Base-by-base conservation (phyloP, 2,113 vertebrate genomes). In the Scalopus aquaticus region DNA sequence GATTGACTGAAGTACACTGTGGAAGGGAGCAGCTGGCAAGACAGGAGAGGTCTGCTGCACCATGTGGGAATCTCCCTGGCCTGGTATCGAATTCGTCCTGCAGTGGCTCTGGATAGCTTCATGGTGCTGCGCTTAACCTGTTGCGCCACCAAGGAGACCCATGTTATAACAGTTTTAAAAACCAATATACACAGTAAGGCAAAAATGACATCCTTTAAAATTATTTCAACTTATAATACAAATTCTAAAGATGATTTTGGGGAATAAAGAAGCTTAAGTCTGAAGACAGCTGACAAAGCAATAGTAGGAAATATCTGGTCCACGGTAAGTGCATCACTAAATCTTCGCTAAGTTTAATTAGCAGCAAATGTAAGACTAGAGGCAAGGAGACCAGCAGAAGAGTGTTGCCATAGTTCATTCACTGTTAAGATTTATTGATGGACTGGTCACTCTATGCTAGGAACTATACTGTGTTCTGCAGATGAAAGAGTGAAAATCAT, bases 191-290 rank as follows among this genome's bases (percentile, higher is more conserved):
- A 37, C 7, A 70, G 56, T 69, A 49, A 56, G 13, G 24, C 39
- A 74, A 81, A 65, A 80, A 86, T 85, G 79, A 80, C 32, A 85
- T 94, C 22, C 73, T 58, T 91, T 58, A 70, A 65, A 80, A 73
- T 91, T 67, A 74, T 65, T 72, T 64, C 65, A 67, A 39, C 26
- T 83, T 90, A 22, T 17, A 69, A 73, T 74, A 81, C 30, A 82
- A 77, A 56, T 56, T 86, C 30, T 32, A 64, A 79, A 62, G 51
- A 49, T 42, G 20, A 72, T 32, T 65, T 54, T 4, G 37, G 30
- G 30, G 54, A 60, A 49, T 64, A 46, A 5, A 67, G 32, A 54
- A 6, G 22, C 70, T 28, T 17, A 56, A 39, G 11, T 74, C 54
- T 79, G 67, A 80, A 39, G 10, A 39, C 82, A 49, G 56, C 46